phyloP scores from a whole-genome alignment of 2,113 vertebrate species.

The Syngnathoides biaculeatus region DNA sequence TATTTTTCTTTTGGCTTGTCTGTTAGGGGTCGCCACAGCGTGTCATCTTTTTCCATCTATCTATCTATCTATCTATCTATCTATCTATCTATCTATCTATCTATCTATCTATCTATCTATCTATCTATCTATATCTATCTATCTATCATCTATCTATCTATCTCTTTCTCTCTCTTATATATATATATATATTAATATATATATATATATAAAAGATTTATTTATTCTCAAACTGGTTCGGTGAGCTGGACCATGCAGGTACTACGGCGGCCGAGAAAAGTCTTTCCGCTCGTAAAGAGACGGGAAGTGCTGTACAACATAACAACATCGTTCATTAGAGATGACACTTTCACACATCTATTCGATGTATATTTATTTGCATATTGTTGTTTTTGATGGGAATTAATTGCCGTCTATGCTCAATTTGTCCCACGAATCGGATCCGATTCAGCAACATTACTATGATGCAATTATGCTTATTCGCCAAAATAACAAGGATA shows the following conservation, averaged over 20 bases:
- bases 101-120: no score
- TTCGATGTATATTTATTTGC: background rate
- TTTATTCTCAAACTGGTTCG: slow-evolving; percentile 56
- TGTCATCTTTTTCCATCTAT: no score
- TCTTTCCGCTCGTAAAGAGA: background rate
- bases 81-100: no score
- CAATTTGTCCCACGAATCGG: background rate
- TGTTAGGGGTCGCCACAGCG: no score
- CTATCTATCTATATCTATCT: background rate
- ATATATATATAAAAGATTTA: no score
- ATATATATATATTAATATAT: background rate
- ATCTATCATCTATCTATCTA: background rate
- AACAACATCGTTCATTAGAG: background rate
- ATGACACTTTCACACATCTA: background rate
- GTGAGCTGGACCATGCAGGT: slow-evolving; percentile 37
- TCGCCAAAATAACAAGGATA: background rate
- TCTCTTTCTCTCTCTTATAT: no score
- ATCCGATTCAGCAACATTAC: background rate
- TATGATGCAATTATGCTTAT: background rate
- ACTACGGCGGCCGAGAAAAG: background rate
- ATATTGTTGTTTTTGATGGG: background rate
- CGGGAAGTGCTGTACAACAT: slow-evolving; percentile 25
- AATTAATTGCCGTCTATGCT: background rate
- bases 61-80: no score
- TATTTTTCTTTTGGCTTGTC: no score